Percentiles rank a stretch among this genome's conserved stretches.
phyloP scores from a whole-genome alignment of 2,113 vertebrate genomes.

The Prinia subflava region DNA sequence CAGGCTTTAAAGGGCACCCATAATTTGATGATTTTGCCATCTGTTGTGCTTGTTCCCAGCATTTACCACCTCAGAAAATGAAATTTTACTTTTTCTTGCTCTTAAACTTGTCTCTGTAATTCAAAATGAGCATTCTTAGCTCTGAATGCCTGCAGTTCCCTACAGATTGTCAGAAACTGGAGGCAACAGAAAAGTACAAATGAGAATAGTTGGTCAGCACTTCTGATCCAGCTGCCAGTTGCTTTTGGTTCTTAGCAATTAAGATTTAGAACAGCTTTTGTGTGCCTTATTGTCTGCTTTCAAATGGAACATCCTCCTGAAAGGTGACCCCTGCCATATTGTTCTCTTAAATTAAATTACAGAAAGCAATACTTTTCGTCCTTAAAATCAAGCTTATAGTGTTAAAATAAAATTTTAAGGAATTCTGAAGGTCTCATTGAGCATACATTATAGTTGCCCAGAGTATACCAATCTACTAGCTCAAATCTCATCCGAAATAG shows the following conservation, averaged over 20 bases:
- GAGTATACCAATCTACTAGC: not conserved
- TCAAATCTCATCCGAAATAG: not conserved
- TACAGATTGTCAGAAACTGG: not conserved
- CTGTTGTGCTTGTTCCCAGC: not conserved
- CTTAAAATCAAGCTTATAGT: not conserved
- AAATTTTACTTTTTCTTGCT: not conserved
- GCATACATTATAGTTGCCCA: not conserved
- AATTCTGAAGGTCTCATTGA: not conserved
- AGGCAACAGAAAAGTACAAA: not conserved
- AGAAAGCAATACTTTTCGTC: not conserved
- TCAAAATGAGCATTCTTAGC: not conserved
- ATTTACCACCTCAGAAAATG: not conserved
- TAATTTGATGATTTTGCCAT: not conserved
- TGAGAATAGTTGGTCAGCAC: not conserved
- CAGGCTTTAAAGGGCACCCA: not conserved
- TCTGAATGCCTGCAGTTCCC: not conserved
- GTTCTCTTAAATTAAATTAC: not conserved
- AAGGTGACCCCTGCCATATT: not conserved
- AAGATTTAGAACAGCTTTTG: not conserved
- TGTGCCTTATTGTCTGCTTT: not conserved
- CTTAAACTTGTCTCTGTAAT: not conserved
- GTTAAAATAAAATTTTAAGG: not conserved
- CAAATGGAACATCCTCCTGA: not conserved
- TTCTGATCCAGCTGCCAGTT: not conserved
- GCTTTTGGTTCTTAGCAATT: not conserved